These are phyloP conservation scores for Dasypus novemcinctus DNA, from an alignment of 2,113 vertebrate genomes.

Conservation along the genomic window DNA sequence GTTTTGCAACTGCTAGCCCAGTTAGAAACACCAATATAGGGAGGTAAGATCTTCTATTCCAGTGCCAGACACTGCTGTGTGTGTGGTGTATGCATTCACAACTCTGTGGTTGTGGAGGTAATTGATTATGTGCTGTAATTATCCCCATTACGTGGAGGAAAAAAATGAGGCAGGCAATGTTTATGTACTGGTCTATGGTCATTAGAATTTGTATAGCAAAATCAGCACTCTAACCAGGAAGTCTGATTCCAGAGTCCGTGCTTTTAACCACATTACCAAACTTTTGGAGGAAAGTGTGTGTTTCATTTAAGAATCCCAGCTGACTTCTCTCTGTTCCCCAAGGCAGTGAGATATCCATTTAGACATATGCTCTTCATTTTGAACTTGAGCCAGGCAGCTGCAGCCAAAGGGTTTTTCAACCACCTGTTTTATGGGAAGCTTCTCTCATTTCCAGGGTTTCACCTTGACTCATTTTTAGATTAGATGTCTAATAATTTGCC, in stretches of 20 bases:
- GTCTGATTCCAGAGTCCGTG: not conserved
- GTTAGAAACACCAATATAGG: not conserved
- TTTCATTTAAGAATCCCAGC: not conserved
- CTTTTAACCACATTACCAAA: not conserved
- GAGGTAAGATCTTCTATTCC: not conserved
- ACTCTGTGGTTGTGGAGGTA: not conserved
- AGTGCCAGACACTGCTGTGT: not conserved
- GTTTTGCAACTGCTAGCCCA: not conserved
- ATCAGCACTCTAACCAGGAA: not conserved
- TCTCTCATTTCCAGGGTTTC: not conserved
- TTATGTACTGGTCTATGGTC: not conserved
- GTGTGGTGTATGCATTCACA: not conserved
- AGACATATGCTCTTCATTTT: not conserved
- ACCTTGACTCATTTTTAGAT: not conserved
- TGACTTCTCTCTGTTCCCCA: not conserved
- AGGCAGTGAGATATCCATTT: not conserved
- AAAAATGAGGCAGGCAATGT: not conserved
- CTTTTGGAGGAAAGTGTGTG: not conserved
- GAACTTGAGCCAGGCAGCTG: not conserved
- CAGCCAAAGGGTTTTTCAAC: not conserved
- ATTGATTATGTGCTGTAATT: not conserved
- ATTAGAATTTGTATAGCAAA: not conserved
- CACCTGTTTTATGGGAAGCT: not conserved
- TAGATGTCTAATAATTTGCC: not conserved
- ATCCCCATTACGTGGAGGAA: not conserved